Evolutionary conservation across 92 coral and sea anemone genomes (phyloP), one percentile per base, ranked within the genome.

Genomic region (Epizoanthus scotinus): DNA sequence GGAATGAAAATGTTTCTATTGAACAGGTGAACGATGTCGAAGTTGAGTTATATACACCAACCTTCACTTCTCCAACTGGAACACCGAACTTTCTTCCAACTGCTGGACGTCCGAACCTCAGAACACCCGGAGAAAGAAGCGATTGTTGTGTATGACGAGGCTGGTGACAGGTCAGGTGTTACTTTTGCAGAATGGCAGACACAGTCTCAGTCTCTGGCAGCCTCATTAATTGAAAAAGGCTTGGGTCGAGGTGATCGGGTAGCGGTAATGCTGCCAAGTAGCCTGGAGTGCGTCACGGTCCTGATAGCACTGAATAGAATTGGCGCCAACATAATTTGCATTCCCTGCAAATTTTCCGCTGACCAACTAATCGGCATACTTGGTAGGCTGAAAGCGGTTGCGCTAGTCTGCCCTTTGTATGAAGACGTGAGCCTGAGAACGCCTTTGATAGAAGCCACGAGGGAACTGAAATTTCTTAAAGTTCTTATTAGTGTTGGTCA

Each of bases 181-280:
- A 86, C 90, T 7, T 86, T 86, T 68, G 67, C 78, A 42, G 78
- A 86, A 28, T 73, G 63, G 61, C 68, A 81, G 56, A 22, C 71
- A 24, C 63, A 59, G 64, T 81, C 90, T 79, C 66, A 70, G 47
- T 59, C 63, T 22, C 70, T 86, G 27, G 90, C 90, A n/a, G 83
- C 86, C 28, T n/a, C 79, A n/a, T 63, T 82, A 1, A 63, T 81
- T 13, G 82, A 86, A 70, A 62, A 54, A 27, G 90, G 90, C 59
- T 71, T 82, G 83, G 82, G 21, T 28, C 86, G 86, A 34, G 86
- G 86, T 3, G 86, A 86, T 25, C 57, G 72, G n/a, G 90, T 74
- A 25, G 67, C 83, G 21, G 42, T 74, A 3, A 82, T 86, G 86
- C 56, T 82, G 24, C 86, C 90, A 17, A 54, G 60, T 15, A 34